A percentile compares a stretch with the other conserved stretches of the same genome.
Conservation (phyloP, 2,113 vertebrate species). For the Anhinga rufa region DNA sequence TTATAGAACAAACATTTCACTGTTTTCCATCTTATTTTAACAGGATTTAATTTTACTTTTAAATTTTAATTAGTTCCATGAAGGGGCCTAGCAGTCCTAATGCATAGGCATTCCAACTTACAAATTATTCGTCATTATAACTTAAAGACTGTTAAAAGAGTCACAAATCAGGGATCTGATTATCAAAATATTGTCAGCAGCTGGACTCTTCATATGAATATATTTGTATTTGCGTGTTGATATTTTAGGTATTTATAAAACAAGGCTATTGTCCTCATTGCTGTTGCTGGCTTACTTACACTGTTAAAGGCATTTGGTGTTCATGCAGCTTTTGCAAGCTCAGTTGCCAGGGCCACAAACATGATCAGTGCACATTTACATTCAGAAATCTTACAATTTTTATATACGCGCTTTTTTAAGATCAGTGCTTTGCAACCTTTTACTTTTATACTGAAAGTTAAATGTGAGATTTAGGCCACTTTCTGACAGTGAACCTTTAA, state of each 20-base stretch:
- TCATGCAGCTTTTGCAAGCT: not conserved
- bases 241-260: not conserved
- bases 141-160: not conserved
- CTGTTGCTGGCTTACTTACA: not conserved
- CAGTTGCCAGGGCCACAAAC: not conserved
- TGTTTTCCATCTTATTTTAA: constrained; percentile 61
- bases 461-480: not conserved
- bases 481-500: constrained; percentile 24
- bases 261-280: not conserved
- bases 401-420: not conserved
- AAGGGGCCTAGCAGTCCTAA: constrained; percentile 21
- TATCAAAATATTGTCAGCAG: not conserved
- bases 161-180: not conserved
- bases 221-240: not conserved
- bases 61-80: constrained; percentile 55
- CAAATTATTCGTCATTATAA: constrained; percentile 6
- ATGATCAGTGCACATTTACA: not conserved
- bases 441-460: not conserved
- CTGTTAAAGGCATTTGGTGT: not conserved
- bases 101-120: not conserved
- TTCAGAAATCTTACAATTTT: not conserved
- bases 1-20: constrained; percentile 24
- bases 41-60: constrained; percentile 61
- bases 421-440: not conserved
- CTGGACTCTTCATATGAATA: not conserved